Conservation (phyloP, 2,113 vertebrate genomes). For the Cyanocitta stelleri region DNA sequence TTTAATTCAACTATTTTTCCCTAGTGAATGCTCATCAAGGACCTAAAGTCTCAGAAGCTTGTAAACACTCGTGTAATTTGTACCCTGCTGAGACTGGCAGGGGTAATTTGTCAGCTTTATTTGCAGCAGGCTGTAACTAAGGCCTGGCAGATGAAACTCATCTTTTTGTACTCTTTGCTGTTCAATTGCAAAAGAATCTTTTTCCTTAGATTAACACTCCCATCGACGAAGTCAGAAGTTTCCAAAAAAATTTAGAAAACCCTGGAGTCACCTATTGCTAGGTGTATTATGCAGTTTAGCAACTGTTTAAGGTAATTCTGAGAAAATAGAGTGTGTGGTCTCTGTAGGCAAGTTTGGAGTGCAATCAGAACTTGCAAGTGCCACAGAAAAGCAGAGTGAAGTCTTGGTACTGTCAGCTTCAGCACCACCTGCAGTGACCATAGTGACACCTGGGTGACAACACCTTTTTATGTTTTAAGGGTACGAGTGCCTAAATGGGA, state of each 20-base stretch:
- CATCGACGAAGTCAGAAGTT: background rate
- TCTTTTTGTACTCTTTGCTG: background rate
- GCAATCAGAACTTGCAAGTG: background rate
- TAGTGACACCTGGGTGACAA: background rate
- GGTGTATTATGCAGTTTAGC: background rate
- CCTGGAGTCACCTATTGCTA: background rate
- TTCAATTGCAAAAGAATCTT: background rate
- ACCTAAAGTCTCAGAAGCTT: background rate
- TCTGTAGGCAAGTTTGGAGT: background rate
- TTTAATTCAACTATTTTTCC: background rate
- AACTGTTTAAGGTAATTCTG: background rate
- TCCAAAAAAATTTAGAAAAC: background rate
- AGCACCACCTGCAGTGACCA: background rate
- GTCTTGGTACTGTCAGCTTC: background rate
- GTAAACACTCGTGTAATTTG: background rate
- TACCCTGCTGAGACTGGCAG: background rate
- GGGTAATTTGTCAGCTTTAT: slow-evolving; percentile 9
- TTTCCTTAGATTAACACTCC: background rate
- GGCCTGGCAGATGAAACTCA: background rate
- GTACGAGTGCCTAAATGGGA: background rate
- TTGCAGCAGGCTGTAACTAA: background rate
- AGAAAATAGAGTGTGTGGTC: background rate
- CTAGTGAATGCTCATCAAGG: background rate
- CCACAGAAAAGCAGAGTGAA: background rate
- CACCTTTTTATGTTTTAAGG: background rate